Percentiles rank a stretch among this genome's conserved stretches.
These are phyloP conservation scores for Champsocephalus gunnari DNA, from an alignment of 2,797 vertebrate genomes.

Conservation along the genomic window DNA sequence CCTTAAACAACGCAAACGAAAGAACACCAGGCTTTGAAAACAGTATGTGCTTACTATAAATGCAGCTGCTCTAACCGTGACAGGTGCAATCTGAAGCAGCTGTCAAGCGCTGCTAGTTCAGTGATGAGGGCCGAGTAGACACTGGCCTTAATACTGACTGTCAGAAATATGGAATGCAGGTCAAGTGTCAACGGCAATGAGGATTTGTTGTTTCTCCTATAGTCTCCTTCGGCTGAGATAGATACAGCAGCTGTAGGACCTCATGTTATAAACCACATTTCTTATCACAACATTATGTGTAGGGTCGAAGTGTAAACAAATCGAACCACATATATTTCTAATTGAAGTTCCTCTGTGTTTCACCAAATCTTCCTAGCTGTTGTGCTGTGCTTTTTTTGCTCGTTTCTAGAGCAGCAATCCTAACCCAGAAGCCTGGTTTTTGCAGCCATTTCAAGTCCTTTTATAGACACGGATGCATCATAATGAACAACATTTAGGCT, in stretches of 20 bases:
- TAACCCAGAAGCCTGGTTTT: slow-evolving; percentile 70
- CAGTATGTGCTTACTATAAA: neutral
- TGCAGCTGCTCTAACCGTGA: slow-evolving; percentile 11
- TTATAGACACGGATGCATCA: slow-evolving; percentile 48
- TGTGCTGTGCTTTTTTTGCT: neutral
- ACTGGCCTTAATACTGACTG: slow-evolving; percentile 41
- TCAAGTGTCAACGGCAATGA: slow-evolving; percentile 4
- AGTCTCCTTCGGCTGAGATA: slow-evolving; percentile 38
- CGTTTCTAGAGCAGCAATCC: slow-evolving; percentile 33
- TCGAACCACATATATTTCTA: slow-evolving; percentile 5
- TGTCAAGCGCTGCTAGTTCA: slow-evolving; percentile 29
- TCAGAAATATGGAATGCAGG: slow-evolving; percentile 7
- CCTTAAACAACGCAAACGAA: slow-evolving; percentile 5
- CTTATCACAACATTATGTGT: slow-evolving; percentile 15
- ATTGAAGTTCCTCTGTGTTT: neutral
- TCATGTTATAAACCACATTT: slow-evolving; percentile 39
- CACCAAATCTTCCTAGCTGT: slow-evolving; percentile 5
- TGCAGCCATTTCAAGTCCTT: slow-evolving; percentile 30
- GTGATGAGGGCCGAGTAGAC: slow-evolving; percentile 33
- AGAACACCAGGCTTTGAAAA: slow-evolving; percentile 2
- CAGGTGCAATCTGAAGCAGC: slow-evolving; percentile 23
- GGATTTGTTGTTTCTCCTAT: neutral
- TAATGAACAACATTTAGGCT: slow-evolving; percentile 49
- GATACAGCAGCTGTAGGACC: slow-evolving; percentile 26
- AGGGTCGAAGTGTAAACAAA: neutral